Conservation (phyloP, 2,113 vertebrate genomes). For the Vidua chalybeata region DNA sequence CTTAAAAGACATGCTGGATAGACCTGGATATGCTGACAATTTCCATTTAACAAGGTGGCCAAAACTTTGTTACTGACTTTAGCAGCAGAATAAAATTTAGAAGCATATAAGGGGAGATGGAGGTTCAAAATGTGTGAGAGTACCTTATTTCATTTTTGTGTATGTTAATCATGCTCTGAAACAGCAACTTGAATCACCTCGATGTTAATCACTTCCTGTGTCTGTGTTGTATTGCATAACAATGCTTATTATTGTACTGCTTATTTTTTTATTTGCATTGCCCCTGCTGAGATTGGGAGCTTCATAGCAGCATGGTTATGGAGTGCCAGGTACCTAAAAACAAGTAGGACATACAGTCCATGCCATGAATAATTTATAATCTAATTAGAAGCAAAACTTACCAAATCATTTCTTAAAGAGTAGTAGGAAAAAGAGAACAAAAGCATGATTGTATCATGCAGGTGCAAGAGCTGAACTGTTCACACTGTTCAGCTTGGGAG, state of each 20-base stretch:
- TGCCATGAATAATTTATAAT: constrained; percentile 6
- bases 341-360: neutral
- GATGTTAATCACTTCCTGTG: neutral
- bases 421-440: neutral
- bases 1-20: neutral
- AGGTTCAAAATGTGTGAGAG: neutral
- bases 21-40: neutral
- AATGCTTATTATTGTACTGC: neutral
- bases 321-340: neutral
- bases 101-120: neutral
- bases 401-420: neutral
- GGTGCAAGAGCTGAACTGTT: neutral
- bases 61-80: neutral
- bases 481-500: neutral
- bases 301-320: neutral
- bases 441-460: neutral
- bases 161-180: neutral
- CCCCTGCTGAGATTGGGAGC: neutral
- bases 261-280: neutral
- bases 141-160: neutral
- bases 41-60: neutral
- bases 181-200: neutral
- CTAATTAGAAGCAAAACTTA: constrained; percentile 4
- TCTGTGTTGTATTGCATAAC: neutral
- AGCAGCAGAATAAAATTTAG: neutral